Evolutionary conservation across 2,888 invertebrate species (phyloP).

Genomic region (Melinaea menophilus): DNA sequence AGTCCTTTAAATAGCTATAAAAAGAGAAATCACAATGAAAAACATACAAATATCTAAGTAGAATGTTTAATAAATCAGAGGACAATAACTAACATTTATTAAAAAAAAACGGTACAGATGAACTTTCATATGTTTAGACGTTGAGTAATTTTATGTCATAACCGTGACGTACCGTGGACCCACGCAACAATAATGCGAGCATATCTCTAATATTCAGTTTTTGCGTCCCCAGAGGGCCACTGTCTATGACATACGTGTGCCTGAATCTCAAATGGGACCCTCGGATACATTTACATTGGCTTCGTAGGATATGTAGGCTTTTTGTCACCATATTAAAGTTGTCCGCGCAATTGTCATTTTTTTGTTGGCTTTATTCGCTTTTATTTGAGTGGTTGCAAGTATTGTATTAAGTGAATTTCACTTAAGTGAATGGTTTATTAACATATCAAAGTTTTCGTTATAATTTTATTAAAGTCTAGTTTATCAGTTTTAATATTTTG

Average conservation of each 20-base stretch:
- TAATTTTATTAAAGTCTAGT: too few species aligned
- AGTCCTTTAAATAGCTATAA: too few species aligned
- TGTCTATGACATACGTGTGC: conserved; percentile 70
- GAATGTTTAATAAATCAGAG: too few species aligned
- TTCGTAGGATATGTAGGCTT: conserved; percentile 58
- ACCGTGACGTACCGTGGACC: conserved; percentile 37
- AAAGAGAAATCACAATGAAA: too few species aligned
- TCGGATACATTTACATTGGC: conserved; percentile 70
- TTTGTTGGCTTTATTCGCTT: conserved; percentile 9
- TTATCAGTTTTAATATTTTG: too few species aligned
- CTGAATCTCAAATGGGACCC: conserved; percentile 62
- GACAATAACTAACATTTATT: too few species aligned
- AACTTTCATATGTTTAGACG: too few species aligned
- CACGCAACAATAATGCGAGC: conserved; percentile 63
- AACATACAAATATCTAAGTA: too few species aligned
- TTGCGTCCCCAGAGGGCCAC: conserved; percentile 66
- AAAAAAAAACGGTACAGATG: too few species aligned
- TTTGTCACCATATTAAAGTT: conserved; percentile 63
- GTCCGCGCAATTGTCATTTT: conserved; percentile 3
- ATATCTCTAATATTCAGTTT: conserved; percentile 77
- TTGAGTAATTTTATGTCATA: not conserved
- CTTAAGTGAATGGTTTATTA: not conserved
- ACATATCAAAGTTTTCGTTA: too few species aligned
- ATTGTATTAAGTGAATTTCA: not conserved
- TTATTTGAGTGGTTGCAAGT: not conserved